Percentiles rank a stretch among this genome's conserved stretches.
phyloP scores from a whole-genome alignment of 2,888 invertebrate genomes.

The Orgyia antiqua region DNA sequence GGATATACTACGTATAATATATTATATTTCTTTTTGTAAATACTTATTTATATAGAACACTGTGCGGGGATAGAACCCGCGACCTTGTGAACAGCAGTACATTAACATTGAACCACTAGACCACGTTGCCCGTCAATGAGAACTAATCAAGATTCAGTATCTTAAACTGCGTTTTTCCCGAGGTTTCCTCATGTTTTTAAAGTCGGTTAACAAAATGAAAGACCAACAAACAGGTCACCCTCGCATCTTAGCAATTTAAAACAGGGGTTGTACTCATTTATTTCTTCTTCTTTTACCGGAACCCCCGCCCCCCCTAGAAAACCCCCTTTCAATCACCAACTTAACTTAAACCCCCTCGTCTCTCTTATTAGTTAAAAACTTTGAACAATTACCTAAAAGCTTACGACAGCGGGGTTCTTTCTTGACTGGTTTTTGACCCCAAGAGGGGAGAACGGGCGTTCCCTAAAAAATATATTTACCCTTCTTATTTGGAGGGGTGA shows the following conservation, averaged over 20 bases:
- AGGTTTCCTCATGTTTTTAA: no score
- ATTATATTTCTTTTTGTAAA: no score
- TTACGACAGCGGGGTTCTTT: slow-evolving; percentile 22
- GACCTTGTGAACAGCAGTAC: no score
- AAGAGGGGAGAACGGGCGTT: slow-evolving; percentile 25
- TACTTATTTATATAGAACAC: no score
- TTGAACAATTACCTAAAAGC: slow-evolving; percentile 5
- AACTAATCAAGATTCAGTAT: no score
- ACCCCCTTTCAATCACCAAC: slow-evolving; percentile 30
- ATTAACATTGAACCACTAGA: no score
- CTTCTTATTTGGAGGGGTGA: slow-evolving; percentile 52
- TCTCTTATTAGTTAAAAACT: slow-evolving; percentile 13
- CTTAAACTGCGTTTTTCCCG: no score
- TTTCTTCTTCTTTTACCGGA: slow-evolving; percentile 57
- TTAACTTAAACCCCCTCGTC: slow-evolving; percentile 24
- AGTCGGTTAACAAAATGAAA: slow-evolving; percentile 1
- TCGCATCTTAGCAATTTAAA: slow-evolving; percentile 62
- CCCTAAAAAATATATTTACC: slow-evolving; percentile 51
- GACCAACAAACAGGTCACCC: slow-evolving; percentile 14
- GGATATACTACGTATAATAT: no score
- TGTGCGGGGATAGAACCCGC: no score
- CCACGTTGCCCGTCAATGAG: no score
- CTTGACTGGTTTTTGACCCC: slow-evolving; percentile 35
- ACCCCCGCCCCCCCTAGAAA: slow-evolving; percentile 23
- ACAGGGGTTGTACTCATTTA: slow-evolving; percentile 56